phyloP scores from a whole-genome alignment of 2,113 vertebrate species.

The Neogale vison region DNA sequence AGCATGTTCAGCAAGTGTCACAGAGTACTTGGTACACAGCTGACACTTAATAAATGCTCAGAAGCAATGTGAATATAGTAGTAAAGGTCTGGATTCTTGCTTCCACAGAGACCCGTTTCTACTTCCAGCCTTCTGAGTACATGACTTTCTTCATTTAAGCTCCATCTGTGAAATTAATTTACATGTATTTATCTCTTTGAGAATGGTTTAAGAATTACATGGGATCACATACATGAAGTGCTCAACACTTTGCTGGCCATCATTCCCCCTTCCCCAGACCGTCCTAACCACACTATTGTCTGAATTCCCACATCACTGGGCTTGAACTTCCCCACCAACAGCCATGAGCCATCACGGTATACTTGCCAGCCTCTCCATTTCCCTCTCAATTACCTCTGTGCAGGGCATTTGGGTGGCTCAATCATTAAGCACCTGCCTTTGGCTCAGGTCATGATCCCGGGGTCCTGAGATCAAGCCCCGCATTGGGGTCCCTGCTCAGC shows the following conservation, averaged over 20 bases:
- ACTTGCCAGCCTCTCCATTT: not conserved
- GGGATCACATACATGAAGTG: not conserved
- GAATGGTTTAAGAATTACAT: not conserved
- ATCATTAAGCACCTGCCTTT: too few relatives aligned
- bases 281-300: not conserved
- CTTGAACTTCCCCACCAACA: not conserved
- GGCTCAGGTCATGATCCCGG: too few relatives aligned
- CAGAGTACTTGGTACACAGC: not conserved
- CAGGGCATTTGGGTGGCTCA: too few relatives aligned
- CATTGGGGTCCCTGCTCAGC: too few relatives aligned
- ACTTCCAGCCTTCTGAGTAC: not conserved
- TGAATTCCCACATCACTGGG: not conserved
- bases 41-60: not conserved
- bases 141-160: not conserved
- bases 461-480: too few relatives aligned
- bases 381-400: not conserved
- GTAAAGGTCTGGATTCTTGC: not conserved
- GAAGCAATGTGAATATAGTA: not conserved
- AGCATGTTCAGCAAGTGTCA: not conserved
- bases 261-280: not conserved
- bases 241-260: not conserved
- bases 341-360: fast-evolving
- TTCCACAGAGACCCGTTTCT: not conserved
- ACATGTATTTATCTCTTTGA: not conserved
- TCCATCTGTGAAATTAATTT: not conserved